phyloP scores from a whole-genome alignment of 2,113 vertebrate genomes.

The Spea multiplicata region DNA sequence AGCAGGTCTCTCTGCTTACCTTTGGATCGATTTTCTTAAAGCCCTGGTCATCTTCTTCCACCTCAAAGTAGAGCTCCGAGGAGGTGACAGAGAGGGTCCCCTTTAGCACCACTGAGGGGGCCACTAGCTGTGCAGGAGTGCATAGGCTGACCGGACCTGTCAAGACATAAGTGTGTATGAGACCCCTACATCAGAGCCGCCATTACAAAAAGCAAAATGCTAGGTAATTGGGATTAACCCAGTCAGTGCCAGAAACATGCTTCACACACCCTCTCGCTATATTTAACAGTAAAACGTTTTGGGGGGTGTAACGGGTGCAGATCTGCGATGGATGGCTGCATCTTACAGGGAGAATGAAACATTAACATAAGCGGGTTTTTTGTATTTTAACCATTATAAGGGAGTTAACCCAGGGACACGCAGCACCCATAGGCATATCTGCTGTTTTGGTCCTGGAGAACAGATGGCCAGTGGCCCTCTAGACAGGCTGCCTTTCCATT shows the following conservation, averaged over 20 bases:
- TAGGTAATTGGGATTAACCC: background rate
- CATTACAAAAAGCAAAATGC: background rate
- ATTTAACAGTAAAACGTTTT: too few species aligned
- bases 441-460: too few species aligned
- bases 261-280: background rate
- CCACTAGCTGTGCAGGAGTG: constrained; percentile 87
- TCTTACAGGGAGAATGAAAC: too few species aligned
- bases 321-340: too few species aligned
- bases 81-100: constrained; percentile 93
- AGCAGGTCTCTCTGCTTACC: constrained; percentile 76
- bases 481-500: too few species aligned
- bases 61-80: constrained; percentile 95
- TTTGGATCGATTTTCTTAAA: constrained; percentile 95
- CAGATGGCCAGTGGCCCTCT: too few species aligned
- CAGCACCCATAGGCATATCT: too few species aligned
- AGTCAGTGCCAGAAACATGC: background rate
- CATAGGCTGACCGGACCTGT: constrained; percentile 90
- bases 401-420: too few species aligned
- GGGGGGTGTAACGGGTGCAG: too few species aligned
- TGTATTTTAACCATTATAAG: too few species aligned
- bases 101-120: constrained; percentile 82
- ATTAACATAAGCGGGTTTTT: too few species aligned
- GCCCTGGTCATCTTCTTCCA: constrained; percentile 92
- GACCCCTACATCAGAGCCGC: constrained; percentile 1
- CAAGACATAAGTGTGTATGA: constrained; percentile 52